Evolutionary conservation across 2,797 vertebrate genomes (phyloP).

Genomic region (Coregonus suidteri): DNA sequence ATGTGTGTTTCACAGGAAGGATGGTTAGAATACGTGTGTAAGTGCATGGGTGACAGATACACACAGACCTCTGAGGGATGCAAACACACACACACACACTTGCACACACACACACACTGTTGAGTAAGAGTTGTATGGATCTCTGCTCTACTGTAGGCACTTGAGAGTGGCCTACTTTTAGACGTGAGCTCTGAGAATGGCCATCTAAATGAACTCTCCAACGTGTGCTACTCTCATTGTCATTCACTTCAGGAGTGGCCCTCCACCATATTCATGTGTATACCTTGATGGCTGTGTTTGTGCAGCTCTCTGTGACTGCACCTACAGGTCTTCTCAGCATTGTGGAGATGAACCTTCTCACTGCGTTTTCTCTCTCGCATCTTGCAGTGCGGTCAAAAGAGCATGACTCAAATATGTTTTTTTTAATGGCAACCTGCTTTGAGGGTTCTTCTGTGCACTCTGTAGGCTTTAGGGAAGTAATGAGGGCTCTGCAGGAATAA

Average conservation of each 20-base stretch:
- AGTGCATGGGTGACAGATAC: neutral
- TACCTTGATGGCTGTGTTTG: neutral
- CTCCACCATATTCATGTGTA: neutral
- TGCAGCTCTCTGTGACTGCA: neutral
- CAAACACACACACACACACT: neutral
- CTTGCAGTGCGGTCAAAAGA: neutral
- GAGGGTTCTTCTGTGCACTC: neutral
- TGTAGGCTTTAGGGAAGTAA: neutral
- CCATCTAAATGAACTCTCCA: neutral
- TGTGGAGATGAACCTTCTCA: neutral
- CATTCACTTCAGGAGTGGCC: neutral
- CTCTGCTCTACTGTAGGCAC: neutral
- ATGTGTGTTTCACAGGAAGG: neutral
- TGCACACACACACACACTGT: constrained; percentile 2
- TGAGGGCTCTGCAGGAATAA: neutral
- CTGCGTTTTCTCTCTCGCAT: no score
- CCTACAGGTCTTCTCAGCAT: neutral
- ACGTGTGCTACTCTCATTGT: neutral
- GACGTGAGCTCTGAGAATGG: neutral
- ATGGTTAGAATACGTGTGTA: neutral
- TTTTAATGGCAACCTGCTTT: no score
- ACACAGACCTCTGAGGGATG: neutral
- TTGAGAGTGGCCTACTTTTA: constrained; percentile 14
- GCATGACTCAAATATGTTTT: no score
- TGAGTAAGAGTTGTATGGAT: neutral